Conservation (phyloP, 1,140 invertebrate species). For the Danaus plexippus region DNA sequence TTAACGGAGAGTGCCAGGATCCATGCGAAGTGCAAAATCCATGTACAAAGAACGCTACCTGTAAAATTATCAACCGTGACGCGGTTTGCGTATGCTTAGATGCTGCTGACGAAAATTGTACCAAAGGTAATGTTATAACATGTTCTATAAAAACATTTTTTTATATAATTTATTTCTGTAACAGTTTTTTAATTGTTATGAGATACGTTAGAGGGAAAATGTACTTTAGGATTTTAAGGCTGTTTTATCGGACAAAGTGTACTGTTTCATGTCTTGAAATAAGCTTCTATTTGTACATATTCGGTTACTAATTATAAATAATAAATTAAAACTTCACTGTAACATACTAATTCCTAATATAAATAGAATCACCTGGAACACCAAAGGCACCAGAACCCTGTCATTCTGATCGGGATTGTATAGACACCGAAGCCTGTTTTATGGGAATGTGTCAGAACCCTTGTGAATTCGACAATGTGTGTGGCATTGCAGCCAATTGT, state of each 20-base stretch:
- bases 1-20: constrained; percentile 80
- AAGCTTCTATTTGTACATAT: constrained; percentile 21
- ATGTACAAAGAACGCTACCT: constrained; percentile 79
- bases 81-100: constrained; percentile 78
- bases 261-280: constrained; percentile 13
- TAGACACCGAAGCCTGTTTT: constrained; percentile 82
- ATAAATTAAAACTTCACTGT: constrained; percentile 26
- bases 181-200: neutral
- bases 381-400: constrained; percentile 79
- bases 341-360: constrained; percentile 62
- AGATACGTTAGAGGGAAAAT: too few species aligned
- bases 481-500: constrained; percentile 79
- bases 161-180: constrained; percentile 8
- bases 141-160: constrained; percentile 1
- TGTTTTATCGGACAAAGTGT: constrained; percentile 67
- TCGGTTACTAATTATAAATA: constrained; percentile 25
- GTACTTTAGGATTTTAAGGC: constrained; percentile 9
- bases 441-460: constrained; percentile 81
- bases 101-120: constrained; percentile 56
- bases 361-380: constrained; percentile 77
- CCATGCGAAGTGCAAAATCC: constrained; percentile 76
- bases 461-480: constrained; percentile 81
- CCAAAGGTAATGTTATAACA: constrained; percentile 63
- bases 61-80: constrained; percentile 79
- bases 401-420: constrained; percentile 81